Conservation (phyloP, 2,113 vertebrate genomes). For the Sigmodon hispidus region DNA sequence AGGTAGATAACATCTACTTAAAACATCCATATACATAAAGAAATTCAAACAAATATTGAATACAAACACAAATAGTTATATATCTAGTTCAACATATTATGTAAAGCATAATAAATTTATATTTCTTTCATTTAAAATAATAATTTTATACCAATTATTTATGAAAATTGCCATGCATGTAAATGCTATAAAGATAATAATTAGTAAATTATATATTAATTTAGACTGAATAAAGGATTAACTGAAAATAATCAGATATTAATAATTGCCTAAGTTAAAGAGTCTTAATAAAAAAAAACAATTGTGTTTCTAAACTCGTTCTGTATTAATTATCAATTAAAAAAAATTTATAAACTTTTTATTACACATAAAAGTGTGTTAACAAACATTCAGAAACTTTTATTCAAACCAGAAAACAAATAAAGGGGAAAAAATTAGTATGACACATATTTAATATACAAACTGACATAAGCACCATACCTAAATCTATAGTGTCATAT, state of each 20-base stretch:
- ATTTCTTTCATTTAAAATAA: no score
- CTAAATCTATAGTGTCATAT: neutral
- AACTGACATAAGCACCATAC: neutral
- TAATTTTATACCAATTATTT: no score
- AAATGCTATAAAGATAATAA: neutral
- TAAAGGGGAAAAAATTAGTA: neutral
- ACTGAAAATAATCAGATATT: neutral
- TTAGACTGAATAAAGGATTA: neutral
- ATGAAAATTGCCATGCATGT: neutral
- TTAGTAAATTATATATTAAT: neutral
- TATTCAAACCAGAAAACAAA: neutral
- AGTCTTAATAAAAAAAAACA: neutral
- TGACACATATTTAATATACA: neutral
- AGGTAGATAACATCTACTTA: neutral
- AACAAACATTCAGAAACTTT: neutral
- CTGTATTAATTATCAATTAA: neutral
- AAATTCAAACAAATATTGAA: neutral
- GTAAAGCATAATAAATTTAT: no score
- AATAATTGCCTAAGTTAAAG: neutral
- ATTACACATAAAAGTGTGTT: neutral
- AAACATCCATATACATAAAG: neutral
- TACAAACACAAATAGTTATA: no score
- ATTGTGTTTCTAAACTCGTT: neutral
- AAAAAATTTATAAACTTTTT: neutral
- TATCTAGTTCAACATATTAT: no score